Evolutionary conservation across 2,888 invertebrate genomes (phyloP).

Genomic region (Eupithecia exiguata): DNA sequence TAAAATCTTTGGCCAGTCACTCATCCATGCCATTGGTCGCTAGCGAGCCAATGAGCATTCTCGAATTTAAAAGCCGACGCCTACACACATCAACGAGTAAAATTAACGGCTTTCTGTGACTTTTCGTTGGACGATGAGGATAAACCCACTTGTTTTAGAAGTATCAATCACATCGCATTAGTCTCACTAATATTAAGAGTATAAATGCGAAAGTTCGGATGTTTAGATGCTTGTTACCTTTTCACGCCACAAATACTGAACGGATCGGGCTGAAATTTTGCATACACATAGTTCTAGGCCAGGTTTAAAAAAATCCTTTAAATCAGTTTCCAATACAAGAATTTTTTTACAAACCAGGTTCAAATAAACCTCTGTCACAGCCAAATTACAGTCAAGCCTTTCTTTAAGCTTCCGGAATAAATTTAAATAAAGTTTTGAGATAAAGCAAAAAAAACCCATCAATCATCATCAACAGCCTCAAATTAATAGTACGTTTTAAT

Average conservation of each 20-base stretch:
- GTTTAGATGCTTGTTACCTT: conserved; percentile 51
- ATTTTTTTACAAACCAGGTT: background rate
- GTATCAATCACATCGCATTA: too few relatives aligned
- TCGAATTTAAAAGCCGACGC: background rate
- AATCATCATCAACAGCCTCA: background rate
- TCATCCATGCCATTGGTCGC: conserved; percentile 16
- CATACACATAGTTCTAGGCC: too few relatives aligned
- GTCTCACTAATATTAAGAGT: too few relatives aligned
- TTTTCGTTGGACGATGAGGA: background rate
- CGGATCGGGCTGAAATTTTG: too few relatives aligned
- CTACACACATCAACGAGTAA: conserved; percentile 11
- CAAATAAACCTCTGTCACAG: background rate
- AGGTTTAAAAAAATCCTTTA: too few relatives aligned
- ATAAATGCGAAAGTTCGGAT: too few relatives aligned
- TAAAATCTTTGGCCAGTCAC: background rate
- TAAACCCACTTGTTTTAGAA: background rate
- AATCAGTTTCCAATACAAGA: too few relatives aligned
- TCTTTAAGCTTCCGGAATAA: background rate
- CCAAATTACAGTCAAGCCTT: conserved; percentile 5
- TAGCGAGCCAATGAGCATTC: conserved; percentile 14
- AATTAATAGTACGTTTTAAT: background rate
- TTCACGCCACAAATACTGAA: too few relatives aligned
- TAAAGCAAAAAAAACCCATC: background rate
- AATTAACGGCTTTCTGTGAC: conserved; percentile 13
- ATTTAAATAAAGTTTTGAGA: background rate